phyloP scores from a whole-genome alignment of 2,888 invertebrate genomes.

The Dryomyza anilis region DNA sequence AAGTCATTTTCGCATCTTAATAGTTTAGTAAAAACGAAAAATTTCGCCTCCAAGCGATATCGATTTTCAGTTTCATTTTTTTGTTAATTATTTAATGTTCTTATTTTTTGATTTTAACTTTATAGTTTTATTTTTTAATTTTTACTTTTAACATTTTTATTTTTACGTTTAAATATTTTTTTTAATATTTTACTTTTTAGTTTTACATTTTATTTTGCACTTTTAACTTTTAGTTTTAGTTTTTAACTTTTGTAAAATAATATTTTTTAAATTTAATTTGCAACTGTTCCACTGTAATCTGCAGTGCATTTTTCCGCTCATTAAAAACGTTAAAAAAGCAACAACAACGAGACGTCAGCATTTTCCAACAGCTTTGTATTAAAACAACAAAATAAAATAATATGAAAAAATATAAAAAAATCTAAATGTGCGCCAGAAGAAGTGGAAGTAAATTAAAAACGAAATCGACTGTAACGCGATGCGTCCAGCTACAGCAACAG shows the following conservation, averaged over 20 bases:
- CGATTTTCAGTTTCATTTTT: too few relatives aligned
- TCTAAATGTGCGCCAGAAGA: background rate
- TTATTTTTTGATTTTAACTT: too few relatives aligned
- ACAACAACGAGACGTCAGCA: background rate
- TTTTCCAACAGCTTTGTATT: background rate
- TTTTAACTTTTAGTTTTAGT: too few relatives aligned
- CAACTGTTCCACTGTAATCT: background rate
- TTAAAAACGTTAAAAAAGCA: background rate
- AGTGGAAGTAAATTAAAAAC: background rate
- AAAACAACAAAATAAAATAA: background rate
- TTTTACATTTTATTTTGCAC: background rate
- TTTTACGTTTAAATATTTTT: too few relatives aligned
- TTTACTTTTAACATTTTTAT: too few relatives aligned
- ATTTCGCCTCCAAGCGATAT: too few relatives aligned
- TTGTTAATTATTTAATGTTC: too few relatives aligned
- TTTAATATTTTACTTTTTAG: background rate
- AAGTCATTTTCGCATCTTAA: too few relatives aligned
- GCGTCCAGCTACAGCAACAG: background rate
- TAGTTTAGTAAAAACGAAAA: too few relatives aligned
- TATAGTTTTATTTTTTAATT: too few relatives aligned
- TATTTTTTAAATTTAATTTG: too few relatives aligned
- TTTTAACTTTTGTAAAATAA: too few relatives aligned
- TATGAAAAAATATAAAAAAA: background rate
- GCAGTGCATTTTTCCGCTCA: background rate
- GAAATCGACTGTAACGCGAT: background rate